These are phyloP conservation scores for Caenorhabditis virilis DNA, from an alignment of 2,888 invertebrate genomes.

Conservation along the genomic window DNA sequence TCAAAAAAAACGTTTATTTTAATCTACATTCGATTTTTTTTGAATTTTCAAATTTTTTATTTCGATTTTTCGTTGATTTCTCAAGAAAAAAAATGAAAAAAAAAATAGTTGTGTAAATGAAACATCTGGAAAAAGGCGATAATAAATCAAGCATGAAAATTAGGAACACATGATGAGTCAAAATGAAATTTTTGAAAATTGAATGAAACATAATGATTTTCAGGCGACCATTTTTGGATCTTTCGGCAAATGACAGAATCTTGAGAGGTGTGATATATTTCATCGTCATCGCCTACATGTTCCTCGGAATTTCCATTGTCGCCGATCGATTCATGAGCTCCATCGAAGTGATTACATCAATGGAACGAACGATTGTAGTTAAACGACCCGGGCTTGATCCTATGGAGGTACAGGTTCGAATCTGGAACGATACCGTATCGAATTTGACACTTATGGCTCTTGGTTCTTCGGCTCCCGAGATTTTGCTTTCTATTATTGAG, in stretches of 20 bases:
- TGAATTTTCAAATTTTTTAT: too few species aligned
- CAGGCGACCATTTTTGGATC: conserved; percentile 67
- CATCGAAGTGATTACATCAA: conserved; percentile 91
- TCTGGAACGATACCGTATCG: conserved; percentile 99
- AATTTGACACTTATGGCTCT: conserved; percentile 97
- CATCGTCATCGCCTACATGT: conserved; percentile 85
- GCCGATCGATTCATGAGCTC: conserved; percentile 99
- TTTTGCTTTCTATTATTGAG: conserved; percentile 94
- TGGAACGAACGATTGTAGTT: conserved; percentile 91
- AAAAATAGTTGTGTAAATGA: too few species aligned
- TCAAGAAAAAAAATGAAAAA: too few species aligned
- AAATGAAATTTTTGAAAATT: conserved; percentile 1
- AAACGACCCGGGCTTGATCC: conserved; percentile 85
- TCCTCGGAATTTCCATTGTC: conserved; percentile 97
- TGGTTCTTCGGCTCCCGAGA: conserved; percentile 95
- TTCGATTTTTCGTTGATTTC: too few species aligned
- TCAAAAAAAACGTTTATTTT: too few species aligned
- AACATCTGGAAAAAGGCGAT: too few species aligned
- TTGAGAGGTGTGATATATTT: conserved; percentile 86
- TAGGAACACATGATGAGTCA: not conserved
- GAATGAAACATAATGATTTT: conserved; percentile 10
- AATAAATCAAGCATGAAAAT: not conserved
- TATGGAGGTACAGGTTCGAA: conserved; percentile 83
- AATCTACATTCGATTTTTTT: too few species aligned
- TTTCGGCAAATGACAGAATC: conserved; percentile 54